A percentile compares a stretch with the other conserved stretches of the same genome.
Conservation (phyloP, 1,140 invertebrate species). For the Macrobrachium nipponense region DNA sequence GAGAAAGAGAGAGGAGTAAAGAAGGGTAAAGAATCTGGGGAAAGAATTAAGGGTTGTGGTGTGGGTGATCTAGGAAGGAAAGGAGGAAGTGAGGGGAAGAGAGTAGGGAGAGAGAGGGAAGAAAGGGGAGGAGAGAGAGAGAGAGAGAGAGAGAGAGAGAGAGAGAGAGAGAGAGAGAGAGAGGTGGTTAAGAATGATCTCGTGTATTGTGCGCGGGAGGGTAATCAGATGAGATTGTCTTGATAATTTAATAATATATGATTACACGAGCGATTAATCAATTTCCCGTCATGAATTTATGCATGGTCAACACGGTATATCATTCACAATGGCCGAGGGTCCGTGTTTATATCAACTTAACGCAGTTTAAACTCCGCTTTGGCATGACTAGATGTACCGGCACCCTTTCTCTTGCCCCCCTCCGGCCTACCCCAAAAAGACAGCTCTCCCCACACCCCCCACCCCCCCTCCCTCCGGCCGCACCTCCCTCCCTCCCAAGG, state of each 20-base stretch:
- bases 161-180: constrained; percentile 22
- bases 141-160: constrained; percentile 36
- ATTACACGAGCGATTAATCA: constrained; percentile 51
- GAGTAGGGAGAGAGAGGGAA: not conserved
- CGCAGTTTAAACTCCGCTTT: constrained; percentile 15
- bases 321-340: not conserved
- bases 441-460: not conserved
- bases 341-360: constrained; percentile 40
- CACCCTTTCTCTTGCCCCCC: not conserved
- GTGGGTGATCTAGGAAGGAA: not conserved
- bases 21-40: not conserved
- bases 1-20: not conserved
- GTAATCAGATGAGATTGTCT: constrained; percentile 57
- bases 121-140: not conserved
- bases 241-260: constrained; percentile 58
- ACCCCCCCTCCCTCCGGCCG: not conserved
- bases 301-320: constrained; percentile 38
- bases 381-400: not conserved
- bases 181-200: not conserved
- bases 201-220: constrained; percentile 14
- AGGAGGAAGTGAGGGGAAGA: not conserved
- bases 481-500: not conserved
- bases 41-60: not conserved
- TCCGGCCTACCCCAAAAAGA: not conserved
- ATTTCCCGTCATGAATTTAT: constrained; percentile 27